These are phyloP conservation scores for Amphipyra tragopoginis DNA, from an alignment of 2,888 invertebrate genomes.

Conservation along the genomic window DNA sequence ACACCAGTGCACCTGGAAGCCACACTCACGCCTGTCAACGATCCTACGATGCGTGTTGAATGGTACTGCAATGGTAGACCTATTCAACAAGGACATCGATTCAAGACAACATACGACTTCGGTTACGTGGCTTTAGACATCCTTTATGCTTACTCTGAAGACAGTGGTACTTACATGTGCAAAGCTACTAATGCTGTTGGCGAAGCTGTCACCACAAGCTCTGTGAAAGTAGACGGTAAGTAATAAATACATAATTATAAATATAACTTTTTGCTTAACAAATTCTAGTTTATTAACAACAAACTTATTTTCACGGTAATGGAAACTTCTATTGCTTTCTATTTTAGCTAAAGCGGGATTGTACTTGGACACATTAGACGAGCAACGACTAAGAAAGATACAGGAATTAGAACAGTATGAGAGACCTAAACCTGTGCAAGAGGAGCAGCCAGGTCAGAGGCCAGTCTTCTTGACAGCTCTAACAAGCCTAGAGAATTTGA, in stretches of 20 bases:
- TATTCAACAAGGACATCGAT: constrained; percentile 97
- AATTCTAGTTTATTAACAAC: background rate
- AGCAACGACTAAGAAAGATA: constrained; percentile 96
- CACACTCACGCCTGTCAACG: constrained; percentile 98
- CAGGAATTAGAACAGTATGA: constrained; percentile 95
- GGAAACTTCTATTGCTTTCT: constrained; percentile 3
- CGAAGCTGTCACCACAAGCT: constrained; percentile 98
- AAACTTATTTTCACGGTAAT: background rate
- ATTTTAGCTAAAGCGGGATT: constrained; percentile 94
- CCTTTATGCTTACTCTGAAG: constrained; percentile 98
- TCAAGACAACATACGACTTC: constrained; percentile 98
- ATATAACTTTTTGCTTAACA: too few relatives aligned
- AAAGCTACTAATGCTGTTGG: constrained; percentile 98
- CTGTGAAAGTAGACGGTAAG: constrained; percentile 95
- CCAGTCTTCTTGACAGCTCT: constrained; percentile 98
- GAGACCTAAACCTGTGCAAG: constrained; percentile 93
- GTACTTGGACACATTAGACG: constrained; percentile 96
- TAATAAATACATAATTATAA: constrained; percentile 29
- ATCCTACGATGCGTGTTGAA: constrained; percentile 99
- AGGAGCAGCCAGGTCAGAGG: constrained; percentile 94
- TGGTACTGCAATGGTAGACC: constrained; percentile 99
- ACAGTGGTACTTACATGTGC: constrained; percentile 99
- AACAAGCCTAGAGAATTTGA: constrained; percentile 95
- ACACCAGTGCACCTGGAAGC: constrained; percentile 97
- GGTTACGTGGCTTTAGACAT: constrained; percentile 99